These are phyloP conservation scores for Meta bourneti DNA, from an alignment of 2,888 invertebrate species.

Conservation along the genomic window DNA sequence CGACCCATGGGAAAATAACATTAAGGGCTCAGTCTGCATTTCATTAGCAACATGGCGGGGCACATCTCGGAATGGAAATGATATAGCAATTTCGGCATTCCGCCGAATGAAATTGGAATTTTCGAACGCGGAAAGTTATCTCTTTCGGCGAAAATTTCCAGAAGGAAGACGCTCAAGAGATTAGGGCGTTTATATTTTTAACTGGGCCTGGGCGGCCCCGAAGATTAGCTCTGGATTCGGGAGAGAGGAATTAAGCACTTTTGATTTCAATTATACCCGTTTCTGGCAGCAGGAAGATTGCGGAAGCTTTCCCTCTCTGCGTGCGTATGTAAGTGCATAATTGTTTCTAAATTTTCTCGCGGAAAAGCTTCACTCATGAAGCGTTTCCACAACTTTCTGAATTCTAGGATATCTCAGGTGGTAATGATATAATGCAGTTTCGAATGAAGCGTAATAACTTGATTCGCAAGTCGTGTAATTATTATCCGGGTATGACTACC, in stretches of 20 bases:
- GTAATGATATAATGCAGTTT: background rate
- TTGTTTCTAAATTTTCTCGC: slow-evolving; percentile 50
- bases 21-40: slow-evolving; percentile 58
- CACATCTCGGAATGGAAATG: slow-evolving; percentile 44
- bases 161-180: background rate
- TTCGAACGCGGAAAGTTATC: slow-evolving; percentile 17
- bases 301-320: too few relatives aligned
- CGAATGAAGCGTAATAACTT: background rate
- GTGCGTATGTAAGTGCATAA: background rate
- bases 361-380: background rate
- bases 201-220: background rate
- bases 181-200: slow-evolving; percentile 24
- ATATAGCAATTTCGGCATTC: slow-evolving; percentile 36
- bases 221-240: slow-evolving; percentile 12
- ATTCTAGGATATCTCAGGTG: background rate
- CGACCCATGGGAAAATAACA: slow-evolving; percentile 65
- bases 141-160: background rate
- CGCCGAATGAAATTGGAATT: slow-evolving; percentile 49
- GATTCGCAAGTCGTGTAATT: background rate
- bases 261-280: slow-evolving; percentile 53
- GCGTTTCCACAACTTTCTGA: background rate
- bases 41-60: slow-evolving; percentile 37
- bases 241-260: slow-evolving; percentile 39
- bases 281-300: slow-evolving; percentile 8
- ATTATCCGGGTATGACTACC: background rate